Percentiles rank a stretch among this genome's conserved stretches.
These are phyloP conservation scores for Scaptomyza pallida DNA, from an alignment of 1,140 invertebrate genomes.

Conservation along the genomic window DNA sequence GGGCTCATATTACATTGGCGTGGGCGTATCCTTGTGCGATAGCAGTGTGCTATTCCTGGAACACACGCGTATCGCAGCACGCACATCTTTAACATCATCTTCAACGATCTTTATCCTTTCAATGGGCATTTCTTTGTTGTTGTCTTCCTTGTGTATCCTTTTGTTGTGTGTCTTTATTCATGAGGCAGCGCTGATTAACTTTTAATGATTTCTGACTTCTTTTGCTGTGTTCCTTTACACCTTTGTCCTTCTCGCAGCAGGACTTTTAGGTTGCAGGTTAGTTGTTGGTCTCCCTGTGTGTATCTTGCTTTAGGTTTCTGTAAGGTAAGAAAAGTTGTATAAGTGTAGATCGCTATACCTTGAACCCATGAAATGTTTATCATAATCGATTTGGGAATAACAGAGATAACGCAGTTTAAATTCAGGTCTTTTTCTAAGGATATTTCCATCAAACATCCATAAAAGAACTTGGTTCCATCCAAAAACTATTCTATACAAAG, in stretches of 20 bases:
- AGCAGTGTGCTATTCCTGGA: slow-evolving; percentile 59
- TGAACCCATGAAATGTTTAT: no score
- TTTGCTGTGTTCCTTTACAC: slow-evolving; percentile 32
- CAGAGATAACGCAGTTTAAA: no score
- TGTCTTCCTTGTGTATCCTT: slow-evolving; percentile 6
- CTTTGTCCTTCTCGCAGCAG: slow-evolving; percentile 10
- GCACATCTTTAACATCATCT: slow-evolving; percentile 68
- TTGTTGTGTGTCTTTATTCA: slow-evolving; percentile 19
- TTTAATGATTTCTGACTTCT: slow-evolving; percentile 38
- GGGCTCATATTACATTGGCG: slow-evolving; percentile 60
- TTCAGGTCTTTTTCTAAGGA: no score
- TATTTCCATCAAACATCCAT: no score
- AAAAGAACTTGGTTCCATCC: no score
- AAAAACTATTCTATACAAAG: no score
- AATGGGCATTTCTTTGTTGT: slow-evolving; percentile 4
- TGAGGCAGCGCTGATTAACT: slow-evolving; percentile 31
- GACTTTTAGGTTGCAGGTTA: background rate
- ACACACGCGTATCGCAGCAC: slow-evolving; percentile 78
- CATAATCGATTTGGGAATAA: no score
- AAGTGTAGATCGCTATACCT: no score
- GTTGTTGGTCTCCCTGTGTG: background rate
- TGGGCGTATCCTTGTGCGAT: slow-evolving; percentile 13
- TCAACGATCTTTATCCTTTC: slow-evolving; percentile 31
- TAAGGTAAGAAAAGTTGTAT: no score
- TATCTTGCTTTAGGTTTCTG: no score